These are phyloP conservation scores for Phrynosoma blainvillii DNA, from an alignment of 2,113 vertebrate genomes.

Conservation along the genomic window DNA sequence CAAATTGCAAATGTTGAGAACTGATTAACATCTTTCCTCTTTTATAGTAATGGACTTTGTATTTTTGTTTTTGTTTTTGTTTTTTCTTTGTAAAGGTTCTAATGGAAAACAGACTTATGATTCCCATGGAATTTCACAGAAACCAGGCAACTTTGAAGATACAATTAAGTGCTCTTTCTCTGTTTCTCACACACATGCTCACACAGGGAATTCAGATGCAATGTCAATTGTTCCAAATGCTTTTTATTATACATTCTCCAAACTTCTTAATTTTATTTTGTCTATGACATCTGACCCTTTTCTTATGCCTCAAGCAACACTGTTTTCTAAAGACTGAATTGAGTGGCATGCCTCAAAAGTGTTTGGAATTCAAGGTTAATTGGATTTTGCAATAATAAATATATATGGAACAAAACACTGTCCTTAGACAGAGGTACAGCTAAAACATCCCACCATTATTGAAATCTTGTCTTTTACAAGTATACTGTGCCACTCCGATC, in stretches of 20 bases:
- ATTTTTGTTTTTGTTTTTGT: no score
- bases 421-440: not conserved
- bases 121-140: not conserved
- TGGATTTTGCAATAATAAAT: not conserved
- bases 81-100: not conserved
- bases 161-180: not conserved
- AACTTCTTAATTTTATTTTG: conserved; percentile 19
- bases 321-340: conserved; percentile 10
- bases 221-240: conserved; percentile 2
- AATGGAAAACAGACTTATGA: not conserved
- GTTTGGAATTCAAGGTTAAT: conserved; percentile 25
- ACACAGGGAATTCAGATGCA: conserved; percentile 10
- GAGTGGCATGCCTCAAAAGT: conserved; percentile 3
- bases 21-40: not conserved
- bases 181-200: no score
- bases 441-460: not conserved
- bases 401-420: not conserved
- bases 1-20: not conserved
- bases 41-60: not conserved
- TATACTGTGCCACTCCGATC: not conserved
- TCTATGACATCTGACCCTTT: not conserved
- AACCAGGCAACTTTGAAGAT: fast-evolving
- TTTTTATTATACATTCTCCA: conserved; percentile 19
- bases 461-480: not conserved
- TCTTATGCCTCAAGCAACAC: not conserved